Conservation (phyloP, 2,797 vertebrate genomes). For the Chromis chromis region DNA sequence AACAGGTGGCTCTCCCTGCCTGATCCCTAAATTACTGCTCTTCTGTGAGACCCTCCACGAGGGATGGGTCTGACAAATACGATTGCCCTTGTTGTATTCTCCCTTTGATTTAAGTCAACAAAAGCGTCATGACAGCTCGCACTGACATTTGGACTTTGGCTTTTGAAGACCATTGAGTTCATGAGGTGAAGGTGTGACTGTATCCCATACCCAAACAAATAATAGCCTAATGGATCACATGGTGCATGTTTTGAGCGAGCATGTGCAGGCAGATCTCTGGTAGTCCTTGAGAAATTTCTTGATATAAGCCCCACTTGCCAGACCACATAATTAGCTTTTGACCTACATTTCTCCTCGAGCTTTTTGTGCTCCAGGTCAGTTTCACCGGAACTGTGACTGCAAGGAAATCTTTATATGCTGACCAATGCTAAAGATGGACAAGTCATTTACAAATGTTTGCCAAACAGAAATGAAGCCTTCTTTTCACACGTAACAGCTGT, state of each 20-base stretch:
- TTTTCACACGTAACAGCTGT: constrained; percentile 73
- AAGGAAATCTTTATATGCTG: constrained; percentile 57
- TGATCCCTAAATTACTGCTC: constrained; percentile 83
- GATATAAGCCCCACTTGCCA: constrained; percentile 78
- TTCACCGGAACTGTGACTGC: constrained; percentile 64
- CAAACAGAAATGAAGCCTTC: constrained; percentile 60
- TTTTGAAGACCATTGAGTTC: constrained; percentile 75
- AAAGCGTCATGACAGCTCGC: constrained; percentile 65
- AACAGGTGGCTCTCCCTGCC: constrained; percentile 76
- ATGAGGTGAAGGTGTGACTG: constrained; percentile 79
- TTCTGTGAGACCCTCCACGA: constrained; percentile 72
- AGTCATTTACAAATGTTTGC: constrained; percentile 61
- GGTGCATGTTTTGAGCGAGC: constrained; percentile 69
- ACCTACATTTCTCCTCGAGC: constrained; percentile 78
- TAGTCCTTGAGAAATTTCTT: constrained; percentile 79
- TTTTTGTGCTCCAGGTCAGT: constrained; percentile 73
- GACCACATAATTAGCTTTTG: constrained; percentile 83
- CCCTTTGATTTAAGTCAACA: constrained; percentile 75
- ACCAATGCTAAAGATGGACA: constrained; percentile 31
- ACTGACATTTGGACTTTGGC: constrained; percentile 77
- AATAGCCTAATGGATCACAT: constrained; percentile 75
- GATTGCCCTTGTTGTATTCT: constrained; percentile 60
- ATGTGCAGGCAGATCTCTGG: constrained; percentile 74
- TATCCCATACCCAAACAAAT: constrained; percentile 74
- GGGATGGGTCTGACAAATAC: constrained; percentile 73